Percentiles rank a stretch among this genome's conserved stretches.
Evolutionary conservation across 37 sponge, comb jelly and placozoan species (phyloP).

Genomic region (Agelas oroides): DNA sequence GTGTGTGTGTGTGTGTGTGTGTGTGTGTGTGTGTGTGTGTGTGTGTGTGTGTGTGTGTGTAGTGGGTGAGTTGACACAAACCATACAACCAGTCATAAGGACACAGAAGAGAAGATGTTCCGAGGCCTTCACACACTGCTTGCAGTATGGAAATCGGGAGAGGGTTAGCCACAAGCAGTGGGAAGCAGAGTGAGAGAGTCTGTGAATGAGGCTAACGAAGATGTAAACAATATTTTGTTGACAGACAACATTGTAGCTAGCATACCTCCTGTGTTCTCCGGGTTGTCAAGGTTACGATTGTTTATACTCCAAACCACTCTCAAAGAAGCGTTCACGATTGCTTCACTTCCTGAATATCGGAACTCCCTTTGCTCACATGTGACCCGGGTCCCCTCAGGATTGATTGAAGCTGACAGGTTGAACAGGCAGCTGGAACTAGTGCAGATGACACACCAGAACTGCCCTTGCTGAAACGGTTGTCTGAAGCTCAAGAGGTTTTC

Average conservation of each 20-base stretch:
- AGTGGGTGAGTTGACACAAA: too few species aligned
- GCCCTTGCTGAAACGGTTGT: neutral
- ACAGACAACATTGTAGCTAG: too few species aligned
- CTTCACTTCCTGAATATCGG: neutral
- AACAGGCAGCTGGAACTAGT: neutral
- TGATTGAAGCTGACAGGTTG: neutral
- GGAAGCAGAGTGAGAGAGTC: too few species aligned
- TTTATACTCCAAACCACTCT: conserved; percentile 2
- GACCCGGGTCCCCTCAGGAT: neutral
- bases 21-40: too few species aligned
- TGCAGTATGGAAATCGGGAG: too few species aligned
- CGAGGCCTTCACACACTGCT: too few species aligned
- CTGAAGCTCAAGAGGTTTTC: neutral
- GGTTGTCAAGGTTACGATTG: neutral
- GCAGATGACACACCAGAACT: neutral
- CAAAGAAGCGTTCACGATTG: neutral
- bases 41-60: neutral
- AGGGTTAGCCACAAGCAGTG: too few species aligned
- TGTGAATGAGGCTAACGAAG: too few species aligned
- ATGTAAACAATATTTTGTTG: too few species aligned
- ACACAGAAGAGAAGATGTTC: too few species aligned
- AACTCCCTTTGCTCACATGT: neutral
- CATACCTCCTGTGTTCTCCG: neutral
- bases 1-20: neutral
- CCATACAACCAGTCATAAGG: too few species aligned